Base-by-base conservation (phyloP, 2,888 invertebrate genomes). In the Brachyopa scutellaris region DNA sequence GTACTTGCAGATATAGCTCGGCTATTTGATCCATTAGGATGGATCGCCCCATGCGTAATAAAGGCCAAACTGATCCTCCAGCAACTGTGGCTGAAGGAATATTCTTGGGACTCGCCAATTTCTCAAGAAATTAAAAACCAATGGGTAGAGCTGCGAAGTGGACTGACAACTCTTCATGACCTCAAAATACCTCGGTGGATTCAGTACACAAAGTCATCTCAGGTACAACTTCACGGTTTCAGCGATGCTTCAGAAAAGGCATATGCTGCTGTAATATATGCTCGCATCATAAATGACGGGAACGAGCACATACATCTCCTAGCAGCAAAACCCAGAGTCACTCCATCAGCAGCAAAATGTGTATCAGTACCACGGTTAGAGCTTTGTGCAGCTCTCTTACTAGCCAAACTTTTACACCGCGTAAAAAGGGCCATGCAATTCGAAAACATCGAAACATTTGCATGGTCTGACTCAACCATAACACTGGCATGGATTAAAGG, bases 291-390 rank as follows among this genome's bases (percentile, higher is more conserved):
- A 23, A 36, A 45, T 9, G 49, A 42, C 7, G 33, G 13, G 4
- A 40, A 40, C 8, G 36, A 53, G 17, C 17, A 64, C 47, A 67
- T 72, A 7, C 51, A 67, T 45, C 33, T 77, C n/a, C 8, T 84
- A 2, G 40, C 82, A 21, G 57, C 57, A 13, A 80, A 84, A 66
- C 76, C 72, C 1, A 53, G 84, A 36, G 80, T 84, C 2, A 36
- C 79, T 19, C 74, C 78, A 9, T 2, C 11, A 26, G 6, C 17
- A 66, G 9, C 6, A 11, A 29, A 66, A 17, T 9, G 59, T 57
- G n/a, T 59, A 15, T 67, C 66, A 0, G 29, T 72, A 36, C 70
- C 64, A 21, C 42, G 64, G 5, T 47, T 69, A 5, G 67, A 80
- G 19, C 26, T 80, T 9, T 66, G 82, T 11, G 76, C 76, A 29